These are phyloP conservation scores for Craterocephalus amniculus DNA, from an alignment of 2,797 vertebrate species.

Conservation along the genomic window DNA sequence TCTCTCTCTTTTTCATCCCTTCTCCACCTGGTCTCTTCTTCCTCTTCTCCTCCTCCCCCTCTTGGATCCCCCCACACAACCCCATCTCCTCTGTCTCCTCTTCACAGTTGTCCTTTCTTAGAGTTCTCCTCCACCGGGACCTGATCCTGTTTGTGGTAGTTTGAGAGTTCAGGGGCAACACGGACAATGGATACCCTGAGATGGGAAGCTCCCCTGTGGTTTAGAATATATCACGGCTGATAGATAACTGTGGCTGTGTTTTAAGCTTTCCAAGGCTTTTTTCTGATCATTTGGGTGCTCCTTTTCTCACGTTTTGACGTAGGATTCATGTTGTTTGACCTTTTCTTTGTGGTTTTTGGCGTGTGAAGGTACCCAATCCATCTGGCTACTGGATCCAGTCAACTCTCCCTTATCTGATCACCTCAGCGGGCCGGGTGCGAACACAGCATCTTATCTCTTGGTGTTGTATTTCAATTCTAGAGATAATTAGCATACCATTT, in stretches of 20 bases:
- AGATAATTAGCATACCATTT: constrained; percentile 77
- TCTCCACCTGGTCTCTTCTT: constrained; percentile 46
- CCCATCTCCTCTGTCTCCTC: constrained; percentile 39
- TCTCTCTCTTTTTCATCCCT: not conserved
- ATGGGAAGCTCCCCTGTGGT: constrained; percentile 50
- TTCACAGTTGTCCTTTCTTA: constrained; percentile 61
- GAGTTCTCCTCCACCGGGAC: constrained; percentile 55
- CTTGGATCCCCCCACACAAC: not conserved
- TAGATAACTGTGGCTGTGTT: constrained; percentile 12
- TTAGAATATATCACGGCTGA: constrained; percentile 20
- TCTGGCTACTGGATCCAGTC: constrained; percentile 71
- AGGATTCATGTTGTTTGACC: constrained; percentile 23
- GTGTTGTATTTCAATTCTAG: constrained; percentile 75
- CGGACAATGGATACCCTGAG: constrained; percentile 56
- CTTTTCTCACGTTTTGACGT: not conserved
- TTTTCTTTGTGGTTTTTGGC: constrained; percentile 38
- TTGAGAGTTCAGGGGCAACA: constrained; percentile 61
- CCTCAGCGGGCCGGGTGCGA: constrained; percentile 70
- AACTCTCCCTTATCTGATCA: constrained; percentile 72
- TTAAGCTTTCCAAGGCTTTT: constrained; percentile 13
- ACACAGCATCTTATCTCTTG: constrained; percentile 71
- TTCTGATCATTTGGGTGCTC: not conserved
- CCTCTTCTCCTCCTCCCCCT: not conserved
- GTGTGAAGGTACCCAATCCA: constrained; percentile 56
- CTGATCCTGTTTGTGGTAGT: constrained; percentile 66